Percentiles rank a stretch among this genome's conserved stretches.
These are phyloP conservation scores for Prietella phreatophila DNA, from an alignment of 2,113 vertebrate species.

Conservation along the genomic window DNA sequence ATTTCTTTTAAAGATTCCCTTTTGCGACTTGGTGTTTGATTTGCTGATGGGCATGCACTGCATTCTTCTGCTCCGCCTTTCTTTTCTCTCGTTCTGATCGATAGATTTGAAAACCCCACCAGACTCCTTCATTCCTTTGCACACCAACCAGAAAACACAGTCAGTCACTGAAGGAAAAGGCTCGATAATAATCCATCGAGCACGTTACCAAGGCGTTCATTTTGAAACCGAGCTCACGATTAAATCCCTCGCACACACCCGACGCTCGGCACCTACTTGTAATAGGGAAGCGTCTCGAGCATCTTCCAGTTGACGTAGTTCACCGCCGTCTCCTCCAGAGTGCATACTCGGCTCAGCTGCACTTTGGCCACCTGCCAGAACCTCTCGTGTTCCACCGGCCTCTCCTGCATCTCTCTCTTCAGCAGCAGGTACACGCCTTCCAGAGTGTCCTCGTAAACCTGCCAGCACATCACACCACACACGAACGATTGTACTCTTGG, in stretches of 20 bases:
- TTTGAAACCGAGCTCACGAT: neutral
- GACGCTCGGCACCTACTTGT: conserved; percentile 47
- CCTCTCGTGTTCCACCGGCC: conserved; percentile 35
- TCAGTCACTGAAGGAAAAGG: neutral
- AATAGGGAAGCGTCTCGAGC: conserved; percentile 54
- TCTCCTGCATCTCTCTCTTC: conserved; percentile 54
- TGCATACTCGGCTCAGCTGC: conserved; percentile 45
- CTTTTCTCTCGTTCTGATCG: too few relatives aligned
- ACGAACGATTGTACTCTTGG: too few relatives aligned
- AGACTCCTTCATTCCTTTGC: neutral
- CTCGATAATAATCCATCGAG: neutral
- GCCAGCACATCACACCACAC: neutral
- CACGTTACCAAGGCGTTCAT: neutral
- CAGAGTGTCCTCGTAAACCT: conserved; percentile 56
- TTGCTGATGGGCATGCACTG: neutral
- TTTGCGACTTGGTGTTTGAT: neutral
- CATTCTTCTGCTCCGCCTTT: neutral
- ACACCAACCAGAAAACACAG: neutral
- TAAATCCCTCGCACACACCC: neutral
- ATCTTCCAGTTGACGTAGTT: conserved; percentile 64
- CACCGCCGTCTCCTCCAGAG: conserved; percentile 52
- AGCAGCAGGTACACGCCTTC: conserved; percentile 56
- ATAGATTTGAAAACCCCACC: too few relatives aligned
- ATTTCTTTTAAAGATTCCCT: neutral
- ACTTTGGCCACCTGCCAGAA: conserved; percentile 64